Base-by-base conservation (phyloP, 2,113 vertebrate genomes). In the Capreolus pygargus region DNA sequence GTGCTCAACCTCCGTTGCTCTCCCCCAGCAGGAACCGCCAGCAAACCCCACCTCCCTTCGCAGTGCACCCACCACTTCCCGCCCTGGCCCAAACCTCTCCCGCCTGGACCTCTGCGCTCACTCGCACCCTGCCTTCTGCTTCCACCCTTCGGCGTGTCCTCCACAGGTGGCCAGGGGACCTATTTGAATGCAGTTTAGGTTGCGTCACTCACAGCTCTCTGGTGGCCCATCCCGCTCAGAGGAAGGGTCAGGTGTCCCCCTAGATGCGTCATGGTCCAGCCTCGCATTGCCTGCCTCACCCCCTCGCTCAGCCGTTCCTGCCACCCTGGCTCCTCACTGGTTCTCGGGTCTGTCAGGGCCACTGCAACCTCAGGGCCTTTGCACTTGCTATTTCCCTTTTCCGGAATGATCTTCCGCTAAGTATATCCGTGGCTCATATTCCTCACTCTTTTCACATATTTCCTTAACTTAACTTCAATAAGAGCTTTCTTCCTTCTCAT, bases 271-370 rank as follows among this genome's bases (percentile, higher is more conserved):
- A 55, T 17, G 17, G 60, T 2, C 33, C 89, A 58, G 30, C 9
- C 9, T n/a, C 0, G 1, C 1, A 8, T 12, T 16, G 28, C 57
- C 25, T 15, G 14, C 25, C 19, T 39, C 23, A 2, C 4, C 7
- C 0, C 4, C 13, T 55, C 15, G 9, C 19, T 9, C 57, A 4
- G 2, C 52, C n/a, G 1, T 90, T 43, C 55, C 45, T 19, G 9
- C 16, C 6, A 2, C 57, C 25, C n/a, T 19, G 74, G 78, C 43
- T 55, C 36, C n/a, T 70, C 8, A 0, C 33, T 52, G 23, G 21
- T 74, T 61, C 36, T 9, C 0, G 0, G 21, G 17, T 2, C 1
- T 10, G 1, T 50, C 50, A 16, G 87, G 15, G 25, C 19, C 58
- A 23, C 3, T 19, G 88, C 45, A 1, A 21, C 54, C 36, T 8